Percentiles rank a stretch among this genome's conserved stretches.
Evolutionary conservation across 2,113 vertebrate genomes (phyloP).

Genomic region (Elephantulus edwardii): DNA sequence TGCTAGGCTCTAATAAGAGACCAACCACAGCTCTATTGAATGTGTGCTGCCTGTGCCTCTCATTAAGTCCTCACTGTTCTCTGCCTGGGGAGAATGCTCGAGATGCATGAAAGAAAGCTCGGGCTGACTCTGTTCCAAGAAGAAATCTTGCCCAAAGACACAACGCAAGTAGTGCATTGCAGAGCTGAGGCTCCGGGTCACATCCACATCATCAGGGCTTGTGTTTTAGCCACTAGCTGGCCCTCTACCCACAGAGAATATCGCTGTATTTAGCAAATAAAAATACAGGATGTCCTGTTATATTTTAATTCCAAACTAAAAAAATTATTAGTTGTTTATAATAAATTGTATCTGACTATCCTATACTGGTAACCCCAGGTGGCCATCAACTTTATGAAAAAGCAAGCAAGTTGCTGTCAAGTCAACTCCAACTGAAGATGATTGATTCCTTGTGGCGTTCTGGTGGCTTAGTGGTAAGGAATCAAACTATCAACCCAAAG

Average conservation of each 20-base stretch:
- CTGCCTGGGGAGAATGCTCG: neutral
- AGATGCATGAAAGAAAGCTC: neutral
- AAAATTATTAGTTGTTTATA: neutral
- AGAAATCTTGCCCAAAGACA: constrained; percentile 6
- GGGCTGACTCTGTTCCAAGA: neutral
- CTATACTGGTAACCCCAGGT: neutral
- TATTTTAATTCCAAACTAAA: constrained; percentile 36
- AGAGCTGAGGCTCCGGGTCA: neutral
- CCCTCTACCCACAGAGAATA: neutral
- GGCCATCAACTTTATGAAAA: neutral
- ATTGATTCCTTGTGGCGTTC: neutral
- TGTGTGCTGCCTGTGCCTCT: neutral
- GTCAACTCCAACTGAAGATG: neutral
- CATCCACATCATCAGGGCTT: neutral
- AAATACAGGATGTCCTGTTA: neutral
- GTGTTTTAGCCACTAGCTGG: neutral
- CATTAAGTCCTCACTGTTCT: neutral
- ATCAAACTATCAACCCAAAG: no score
- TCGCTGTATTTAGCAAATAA: neutral
- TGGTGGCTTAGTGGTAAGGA: no score
- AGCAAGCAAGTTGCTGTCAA: neutral
- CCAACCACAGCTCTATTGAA: neutral
- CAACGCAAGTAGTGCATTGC: neutral
- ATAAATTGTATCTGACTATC: neutral
- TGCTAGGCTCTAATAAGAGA: neutral